phyloP scores from a whole-genome alignment of 2,888 invertebrate genomes.

The Ypsolopha scabrella region DNA sequence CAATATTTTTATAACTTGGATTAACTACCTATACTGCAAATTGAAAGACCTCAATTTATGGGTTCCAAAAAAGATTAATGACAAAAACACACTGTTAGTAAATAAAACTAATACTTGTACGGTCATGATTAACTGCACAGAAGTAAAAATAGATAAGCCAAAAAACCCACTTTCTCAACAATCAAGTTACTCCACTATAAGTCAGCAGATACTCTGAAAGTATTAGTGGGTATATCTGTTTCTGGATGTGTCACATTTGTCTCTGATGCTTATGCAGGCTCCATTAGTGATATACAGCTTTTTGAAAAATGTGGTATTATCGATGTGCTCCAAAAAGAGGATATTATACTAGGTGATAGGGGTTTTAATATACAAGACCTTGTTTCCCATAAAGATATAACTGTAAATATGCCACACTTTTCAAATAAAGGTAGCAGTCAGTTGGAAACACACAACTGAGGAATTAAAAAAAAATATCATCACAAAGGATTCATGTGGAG shows the following conservation, averaged over 20 bases:
- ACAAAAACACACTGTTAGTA: slow-evolving; percentile 3
- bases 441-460: slow-evolving; percentile 6
- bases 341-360: slow-evolving; percentile 7
- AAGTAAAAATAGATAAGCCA: slow-evolving; percentile 4
- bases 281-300: slow-evolving; percentile 5
- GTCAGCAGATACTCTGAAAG: slow-evolving; percentile 3
- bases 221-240: slow-evolving; percentile 6
- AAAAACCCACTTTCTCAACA: slow-evolving; percentile 4
- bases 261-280: slow-evolving; percentile 7
- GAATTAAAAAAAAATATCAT: slow-evolving; percentile 6
- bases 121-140: slow-evolving; percentile 3
- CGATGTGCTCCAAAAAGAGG: not conserved
- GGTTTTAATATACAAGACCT: slow-evolving; percentile 9
- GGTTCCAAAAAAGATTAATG: slow-evolving; percentile 4
- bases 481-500: slow-evolving; percentile 4
- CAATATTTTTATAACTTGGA: slow-evolving; percentile 2
- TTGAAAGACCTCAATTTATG: slow-evolving; percentile 5
- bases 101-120: slow-evolving; percentile 1
- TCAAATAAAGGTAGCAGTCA: slow-evolving; percentile 2
- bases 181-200: slow-evolving; percentile 4
- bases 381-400: slow-evolving; percentile 5
- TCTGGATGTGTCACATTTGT: slow-evolving; percentile 6
- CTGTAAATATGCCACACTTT: slow-evolving; percentile 7
- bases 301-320: slow-evolving; percentile 5
- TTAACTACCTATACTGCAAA: slow-evolving; percentile 5